Percentiles rank a stretch among this genome's conserved stretches.
These are phyloP conservation scores for Pelecanus crispus DNA, from an alignment of 2,113 vertebrate genomes.

Conservation along the genomic window DNA sequence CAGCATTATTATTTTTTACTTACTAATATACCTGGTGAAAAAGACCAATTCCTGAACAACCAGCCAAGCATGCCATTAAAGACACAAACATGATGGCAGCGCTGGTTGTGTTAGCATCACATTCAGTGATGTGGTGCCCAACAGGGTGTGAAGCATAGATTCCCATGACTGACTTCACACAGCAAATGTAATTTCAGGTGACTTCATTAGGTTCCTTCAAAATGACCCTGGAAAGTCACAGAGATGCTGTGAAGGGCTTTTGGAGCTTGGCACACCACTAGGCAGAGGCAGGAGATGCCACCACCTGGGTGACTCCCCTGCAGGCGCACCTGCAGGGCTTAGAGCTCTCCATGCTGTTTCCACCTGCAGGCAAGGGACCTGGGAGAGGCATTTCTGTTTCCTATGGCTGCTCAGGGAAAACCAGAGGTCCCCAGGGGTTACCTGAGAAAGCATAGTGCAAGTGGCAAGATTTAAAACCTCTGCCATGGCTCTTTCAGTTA, in stretches of 20 bases:
- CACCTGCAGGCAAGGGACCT: background rate
- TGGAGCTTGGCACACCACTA: background rate
- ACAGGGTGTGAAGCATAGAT: background rate
- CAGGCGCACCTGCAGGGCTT: rapidly evolving
- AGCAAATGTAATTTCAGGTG: background rate
- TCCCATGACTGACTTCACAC: background rate
- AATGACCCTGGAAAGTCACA: rapidly evolving
- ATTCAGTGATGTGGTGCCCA: background rate
- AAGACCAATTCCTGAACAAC: background rate
- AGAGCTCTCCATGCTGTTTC: background rate
- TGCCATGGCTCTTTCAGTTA: background rate
- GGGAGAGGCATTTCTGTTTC: background rate
- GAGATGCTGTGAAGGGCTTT: background rate
- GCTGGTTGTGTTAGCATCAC: background rate
- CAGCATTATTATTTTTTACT: background rate
- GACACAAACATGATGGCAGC: background rate
- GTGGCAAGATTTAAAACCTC: background rate
- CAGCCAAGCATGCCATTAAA: background rate
- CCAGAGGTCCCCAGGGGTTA: background rate
- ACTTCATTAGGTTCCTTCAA: background rate
- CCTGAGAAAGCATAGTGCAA: background rate
- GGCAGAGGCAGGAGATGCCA: background rate
- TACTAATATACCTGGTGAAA: background rate
- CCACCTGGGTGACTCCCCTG: background rate
- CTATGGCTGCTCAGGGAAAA: background rate